These are phyloP conservation scores for Drosophila pandora DNA, from an alignment of 1,140 invertebrate species.

Conservation along the genomic window DNA sequence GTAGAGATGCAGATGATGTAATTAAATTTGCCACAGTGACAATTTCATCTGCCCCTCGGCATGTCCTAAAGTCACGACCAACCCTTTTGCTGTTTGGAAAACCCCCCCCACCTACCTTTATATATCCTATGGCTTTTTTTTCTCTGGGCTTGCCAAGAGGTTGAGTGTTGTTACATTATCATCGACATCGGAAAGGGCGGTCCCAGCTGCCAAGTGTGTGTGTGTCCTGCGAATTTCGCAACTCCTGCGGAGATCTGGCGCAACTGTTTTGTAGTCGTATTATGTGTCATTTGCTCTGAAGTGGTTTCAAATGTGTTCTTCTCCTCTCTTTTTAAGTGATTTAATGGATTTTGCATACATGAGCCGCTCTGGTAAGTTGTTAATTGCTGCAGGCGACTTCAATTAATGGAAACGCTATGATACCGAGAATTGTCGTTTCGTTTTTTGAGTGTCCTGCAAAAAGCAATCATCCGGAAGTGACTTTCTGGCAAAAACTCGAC, in stretches of 20 bases:
- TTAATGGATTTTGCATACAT: conserved; percentile 81
- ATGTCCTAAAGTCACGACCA: conserved; percentile 45
- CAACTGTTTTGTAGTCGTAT: conserved; percentile 77
- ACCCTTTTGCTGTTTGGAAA: conserved; percentile 60
- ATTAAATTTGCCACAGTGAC: conserved; percentile 78
- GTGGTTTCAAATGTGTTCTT: conserved; percentile 68
- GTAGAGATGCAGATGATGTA: conserved; percentile 43
- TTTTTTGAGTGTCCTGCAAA: conserved; percentile 32
- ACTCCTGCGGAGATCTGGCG: conserved; percentile 41
- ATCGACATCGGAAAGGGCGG: conserved; percentile 57
- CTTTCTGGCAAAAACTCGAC: conserved; percentile 31
- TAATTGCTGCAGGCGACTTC: conserved; percentile 68
- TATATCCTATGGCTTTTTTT: conserved; percentile 22
- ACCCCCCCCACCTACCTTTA: conserved; percentile 11
- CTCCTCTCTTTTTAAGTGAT: conserved; percentile 63
- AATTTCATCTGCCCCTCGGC: conserved; percentile 55
- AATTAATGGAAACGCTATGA: conserved; percentile 44
- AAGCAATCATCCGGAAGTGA: conserved; percentile 47
- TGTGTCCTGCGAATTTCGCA: conserved; percentile 47
- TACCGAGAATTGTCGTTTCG: conserved; percentile 51
- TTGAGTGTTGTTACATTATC: conserved; percentile 80
- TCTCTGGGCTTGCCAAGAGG: conserved; percentile 39
- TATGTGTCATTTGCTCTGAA: conserved; percentile 72
- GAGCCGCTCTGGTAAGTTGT: conserved; percentile 54
- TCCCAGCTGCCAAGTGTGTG: conserved; percentile 34